Evolutionary conservation across 2,113 vertebrate genomes (phyloP), one percentile per base, ranked within the genome.

Genomic region (Callocephalon fimbriatum): DNA sequence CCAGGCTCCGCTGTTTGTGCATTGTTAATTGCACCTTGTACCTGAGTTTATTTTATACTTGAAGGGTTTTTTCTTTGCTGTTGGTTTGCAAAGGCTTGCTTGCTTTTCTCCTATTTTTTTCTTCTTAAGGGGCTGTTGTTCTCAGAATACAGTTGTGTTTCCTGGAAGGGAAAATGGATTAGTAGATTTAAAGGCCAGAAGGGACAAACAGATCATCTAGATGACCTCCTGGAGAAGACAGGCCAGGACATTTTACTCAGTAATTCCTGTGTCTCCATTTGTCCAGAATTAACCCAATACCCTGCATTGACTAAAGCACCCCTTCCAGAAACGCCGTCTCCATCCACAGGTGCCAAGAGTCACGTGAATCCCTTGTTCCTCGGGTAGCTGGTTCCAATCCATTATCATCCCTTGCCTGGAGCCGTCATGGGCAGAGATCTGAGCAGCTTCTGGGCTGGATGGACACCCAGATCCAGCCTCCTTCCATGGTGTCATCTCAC

Each of bases 21-120:
- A 88, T 94, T 95, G 95, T 94, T 97, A 97, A 97, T 97, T 97
- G 96, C 96, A 97, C 95, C 96, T 97, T 45, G 94, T 95, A 95
- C 96, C 96, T 96, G 93, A 50, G 84, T 97, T 94, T 96, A 80
- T 97, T 96, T 97, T 95, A 65, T 78, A 90, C 37, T 92, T 90
- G 86, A 77, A 88, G 63, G 93, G 15, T 54, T 92, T 92, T 81
- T 65, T 48, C 88, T 97, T 94, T 88, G 68, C 93, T 94, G 86
- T 91, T 97, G 92, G 79, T 97, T 97, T 94, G 93, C 91, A 95
- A 89, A 95, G 77, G 86, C 42, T 81, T 35, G 35, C 87, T 78
- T 72, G 22, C 47, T 90, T 88, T 42, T 66, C 18, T 23, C 16
- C 47, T 51, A 2, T 15, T 80, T 80, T 21, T 54, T 68, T 86